Evolutionary conservation across 1,140 invertebrate genomes (phyloP).

Genomic region (Temnothorax curvispinosus): DNA sequence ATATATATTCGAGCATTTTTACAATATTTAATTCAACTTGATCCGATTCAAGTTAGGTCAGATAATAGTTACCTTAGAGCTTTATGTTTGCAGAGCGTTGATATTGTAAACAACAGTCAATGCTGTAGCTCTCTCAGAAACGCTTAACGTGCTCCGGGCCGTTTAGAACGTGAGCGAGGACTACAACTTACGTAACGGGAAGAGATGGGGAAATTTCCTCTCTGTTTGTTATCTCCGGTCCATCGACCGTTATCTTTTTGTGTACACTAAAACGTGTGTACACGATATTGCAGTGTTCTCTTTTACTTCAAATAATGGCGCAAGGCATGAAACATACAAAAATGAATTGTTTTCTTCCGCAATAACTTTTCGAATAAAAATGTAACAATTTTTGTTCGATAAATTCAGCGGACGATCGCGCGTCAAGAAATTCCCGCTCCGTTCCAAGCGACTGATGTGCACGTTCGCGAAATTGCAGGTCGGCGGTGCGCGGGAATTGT

Average conservation of each 20-base stretch:
- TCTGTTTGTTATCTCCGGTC: background rate
- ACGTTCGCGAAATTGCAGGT: constrained; percentile 35
- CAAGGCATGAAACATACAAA: no score
- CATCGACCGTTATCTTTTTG: background rate
- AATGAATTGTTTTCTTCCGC: background rate
- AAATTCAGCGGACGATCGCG: background rate
- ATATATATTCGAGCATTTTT: background rate
- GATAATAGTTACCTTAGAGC: constrained; percentile 1
- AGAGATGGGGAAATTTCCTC: background rate
- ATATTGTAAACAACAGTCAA: constrained; percentile 26
- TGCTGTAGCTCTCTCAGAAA: background rate
- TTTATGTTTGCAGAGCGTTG: constrained; percentile 24
- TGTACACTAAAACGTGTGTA: background rate
- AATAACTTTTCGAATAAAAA: background rate
- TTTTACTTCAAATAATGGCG: background rate
- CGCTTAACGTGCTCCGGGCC: constrained; percentile 14
- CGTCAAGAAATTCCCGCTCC: constrained; percentile 1
- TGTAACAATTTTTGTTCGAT: background rate
- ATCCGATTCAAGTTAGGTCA: background rate
- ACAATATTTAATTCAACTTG: background rate
- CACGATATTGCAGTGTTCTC: background rate
- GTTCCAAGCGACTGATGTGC: background rate
- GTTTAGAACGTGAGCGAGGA: background rate
- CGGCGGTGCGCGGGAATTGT: constrained; percentile 20
- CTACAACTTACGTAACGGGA: constrained; percentile 4